Conservation (phyloP, 2,888 invertebrate species). For the Ochlodes sylvanus region DNA sequence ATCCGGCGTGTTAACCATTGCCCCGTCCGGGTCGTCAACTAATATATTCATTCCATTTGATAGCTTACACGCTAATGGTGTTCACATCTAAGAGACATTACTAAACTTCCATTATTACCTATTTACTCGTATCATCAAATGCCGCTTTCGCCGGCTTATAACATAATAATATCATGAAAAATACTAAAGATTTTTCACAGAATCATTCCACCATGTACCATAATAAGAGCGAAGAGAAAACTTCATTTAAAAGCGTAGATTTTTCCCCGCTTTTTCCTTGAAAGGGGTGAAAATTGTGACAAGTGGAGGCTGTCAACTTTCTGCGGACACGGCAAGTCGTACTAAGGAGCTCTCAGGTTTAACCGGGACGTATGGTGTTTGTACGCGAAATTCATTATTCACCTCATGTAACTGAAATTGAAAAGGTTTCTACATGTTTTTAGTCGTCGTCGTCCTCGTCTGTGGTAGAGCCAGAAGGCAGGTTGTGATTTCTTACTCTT, state of each 20-base stretch:
- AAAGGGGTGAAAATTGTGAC: slow-evolving; percentile 34
- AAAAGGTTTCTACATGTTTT: no score
- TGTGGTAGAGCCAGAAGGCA: no score
- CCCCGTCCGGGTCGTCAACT: no score
- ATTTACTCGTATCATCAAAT: no score
- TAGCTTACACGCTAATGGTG: no score
- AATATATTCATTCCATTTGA: no score
- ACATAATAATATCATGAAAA: neutral
- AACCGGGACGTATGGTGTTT: slow-evolving; percentile 14
- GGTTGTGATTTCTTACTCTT: no score
- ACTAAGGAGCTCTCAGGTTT: slow-evolving; percentile 8
- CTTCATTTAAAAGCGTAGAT: slow-evolving; percentile 7
- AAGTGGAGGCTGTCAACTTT: slow-evolving; percentile 29
- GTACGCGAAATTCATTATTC: slow-evolving; percentile 1
- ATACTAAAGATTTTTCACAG: neutral
- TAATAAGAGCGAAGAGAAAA: slow-evolving; percentile 5
- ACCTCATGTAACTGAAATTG: neutral
- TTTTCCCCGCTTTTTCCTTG: slow-evolving; percentile 30
- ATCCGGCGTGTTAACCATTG: no score
- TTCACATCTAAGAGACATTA: no score
- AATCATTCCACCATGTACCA: neutral
- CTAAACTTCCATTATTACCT: no score
- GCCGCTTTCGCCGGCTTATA: no score
- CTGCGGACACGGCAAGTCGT: slow-evolving; percentile 11
- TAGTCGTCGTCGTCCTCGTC: no score